Conservation (phyloP, 2,888 invertebrate species). For the Willowsia nigromaculata region DNA sequence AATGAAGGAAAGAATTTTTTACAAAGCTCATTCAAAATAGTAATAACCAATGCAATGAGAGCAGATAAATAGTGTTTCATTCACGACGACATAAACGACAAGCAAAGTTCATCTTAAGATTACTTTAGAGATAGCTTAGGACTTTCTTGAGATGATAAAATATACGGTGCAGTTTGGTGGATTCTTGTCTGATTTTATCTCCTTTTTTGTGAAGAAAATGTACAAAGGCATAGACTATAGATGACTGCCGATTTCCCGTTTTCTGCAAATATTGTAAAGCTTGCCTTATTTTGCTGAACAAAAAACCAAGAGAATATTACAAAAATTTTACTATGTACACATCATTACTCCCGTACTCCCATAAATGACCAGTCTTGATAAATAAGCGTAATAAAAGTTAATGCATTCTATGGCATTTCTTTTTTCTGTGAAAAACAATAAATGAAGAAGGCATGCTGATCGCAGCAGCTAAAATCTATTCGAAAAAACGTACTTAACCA, state of each 20-base stretch:
- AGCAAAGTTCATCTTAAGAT: not conserved
- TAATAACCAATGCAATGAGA: not conserved
- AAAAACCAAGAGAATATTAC: not conserved
- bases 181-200: conserved; percentile 10
- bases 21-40: not conserved
- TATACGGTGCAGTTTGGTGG: conserved; percentile 2
- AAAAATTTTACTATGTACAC: conserved; percentile 10
- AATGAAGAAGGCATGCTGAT: conserved; percentile 21
- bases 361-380: conserved; percentile 32
- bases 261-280: not conserved
- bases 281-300: conserved; percentile 4
- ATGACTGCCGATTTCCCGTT: conserved; percentile 1
- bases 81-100: not conserved
- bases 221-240: not conserved
- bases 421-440: not conserved
- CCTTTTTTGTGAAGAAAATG: not conserved
- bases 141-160: not conserved
- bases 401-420: not conserved
- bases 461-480: not conserved
- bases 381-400: conserved; percentile 43
- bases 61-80: conserved; percentile 2
- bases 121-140: not conserved
- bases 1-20: not conserved
- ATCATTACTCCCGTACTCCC: not conserved
- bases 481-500: not conserved